A percentile compares a stretch with the other conserved stretches of the same genome.
Evolutionary conservation across 2,113 vertebrate species (phyloP).

Genomic region (Megaceryle maxima): DNA sequence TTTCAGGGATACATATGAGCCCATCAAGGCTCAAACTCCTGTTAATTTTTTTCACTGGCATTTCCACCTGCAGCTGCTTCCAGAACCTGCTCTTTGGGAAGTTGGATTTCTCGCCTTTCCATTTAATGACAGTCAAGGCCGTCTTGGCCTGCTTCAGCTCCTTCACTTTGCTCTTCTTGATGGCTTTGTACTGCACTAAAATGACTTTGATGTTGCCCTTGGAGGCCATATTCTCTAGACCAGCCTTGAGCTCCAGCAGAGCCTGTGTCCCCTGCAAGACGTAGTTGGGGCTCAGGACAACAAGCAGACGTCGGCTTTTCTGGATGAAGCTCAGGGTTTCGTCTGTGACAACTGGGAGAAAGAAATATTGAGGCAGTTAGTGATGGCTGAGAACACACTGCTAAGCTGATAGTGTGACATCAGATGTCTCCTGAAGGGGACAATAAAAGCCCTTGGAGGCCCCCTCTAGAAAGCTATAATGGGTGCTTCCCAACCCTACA

Average conservation of each 20-base stretch:
- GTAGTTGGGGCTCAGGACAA: conserved; percentile 91
- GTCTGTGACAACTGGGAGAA: conserved; percentile 91
- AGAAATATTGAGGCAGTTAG: conserved; percentile 75
- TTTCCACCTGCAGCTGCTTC: conserved; percentile 90
- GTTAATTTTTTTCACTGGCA: conserved; percentile 79
- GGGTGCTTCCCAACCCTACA: not conserved
- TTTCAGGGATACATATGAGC: conserved; percentile 50
- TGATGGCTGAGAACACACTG: not conserved
- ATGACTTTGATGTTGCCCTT: conserved; percentile 89
- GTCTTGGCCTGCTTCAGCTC: conserved; percentile 87
- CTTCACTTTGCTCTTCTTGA: conserved; percentile 84
- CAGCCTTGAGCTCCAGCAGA: conserved; percentile 94
- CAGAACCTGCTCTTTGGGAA: conserved; percentile 89
- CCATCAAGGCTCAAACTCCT: conserved; percentile 36
- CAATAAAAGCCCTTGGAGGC: not conserved
- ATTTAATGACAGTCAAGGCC: conserved; percentile 88
- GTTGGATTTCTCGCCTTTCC: conserved; percentile 90
- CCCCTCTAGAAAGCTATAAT: not conserved
- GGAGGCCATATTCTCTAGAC: conserved; percentile 88
- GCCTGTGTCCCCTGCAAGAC: conserved; percentile 90
- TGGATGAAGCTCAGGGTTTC: conserved; percentile 95
- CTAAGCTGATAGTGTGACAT: not conserved
- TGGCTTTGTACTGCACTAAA: conserved; percentile 89
- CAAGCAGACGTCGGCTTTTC: conserved; percentile 90
- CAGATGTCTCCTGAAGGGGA: not conserved